phyloP scores from a whole-genome alignment of 2,797 vertebrate genomes.

The Petrocephalus sullivani region DNA sequence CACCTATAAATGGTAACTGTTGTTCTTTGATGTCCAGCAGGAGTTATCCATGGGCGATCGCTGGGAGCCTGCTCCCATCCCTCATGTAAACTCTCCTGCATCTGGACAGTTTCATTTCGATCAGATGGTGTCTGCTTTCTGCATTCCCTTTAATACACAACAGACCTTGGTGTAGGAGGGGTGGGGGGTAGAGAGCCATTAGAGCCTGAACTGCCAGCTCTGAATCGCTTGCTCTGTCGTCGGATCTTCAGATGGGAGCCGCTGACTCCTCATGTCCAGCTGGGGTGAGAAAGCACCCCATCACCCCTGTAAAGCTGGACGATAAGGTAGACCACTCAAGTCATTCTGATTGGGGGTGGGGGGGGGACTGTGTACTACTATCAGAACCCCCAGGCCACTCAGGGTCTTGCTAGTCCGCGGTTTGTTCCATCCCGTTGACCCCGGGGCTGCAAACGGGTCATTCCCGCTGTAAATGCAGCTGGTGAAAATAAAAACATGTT shows the following conservation, averaged over 20 bases:
- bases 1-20: slow-evolving; percentile 9
- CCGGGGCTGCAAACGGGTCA: not conserved
- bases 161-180: not conserved
- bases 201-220: not conserved
- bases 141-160: not conserved
- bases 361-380: not conserved
- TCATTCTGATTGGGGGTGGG: not conserved
- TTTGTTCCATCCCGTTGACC: not conserved
- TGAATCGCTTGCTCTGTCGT: not conserved
- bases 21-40: not conserved
- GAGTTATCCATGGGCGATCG: not conserved
- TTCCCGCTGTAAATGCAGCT: not conserved
- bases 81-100: not conserved
- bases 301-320: not conserved
- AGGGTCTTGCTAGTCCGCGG: not conserved
- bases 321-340: not conserved
- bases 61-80: not conserved
- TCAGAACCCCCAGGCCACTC: not conserved
- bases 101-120: not conserved
- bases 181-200: not conserved
- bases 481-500: not conserved
- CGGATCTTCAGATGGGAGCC: slow-evolving; percentile 2
- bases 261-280: not conserved
- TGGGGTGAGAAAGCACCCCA: not conserved
- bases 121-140: slow-evolving; percentile 16